These are phyloP conservation scores for Neodiprion lecontei DNA, from an alignment of 1,140 invertebrate species.

Conservation along the genomic window DNA sequence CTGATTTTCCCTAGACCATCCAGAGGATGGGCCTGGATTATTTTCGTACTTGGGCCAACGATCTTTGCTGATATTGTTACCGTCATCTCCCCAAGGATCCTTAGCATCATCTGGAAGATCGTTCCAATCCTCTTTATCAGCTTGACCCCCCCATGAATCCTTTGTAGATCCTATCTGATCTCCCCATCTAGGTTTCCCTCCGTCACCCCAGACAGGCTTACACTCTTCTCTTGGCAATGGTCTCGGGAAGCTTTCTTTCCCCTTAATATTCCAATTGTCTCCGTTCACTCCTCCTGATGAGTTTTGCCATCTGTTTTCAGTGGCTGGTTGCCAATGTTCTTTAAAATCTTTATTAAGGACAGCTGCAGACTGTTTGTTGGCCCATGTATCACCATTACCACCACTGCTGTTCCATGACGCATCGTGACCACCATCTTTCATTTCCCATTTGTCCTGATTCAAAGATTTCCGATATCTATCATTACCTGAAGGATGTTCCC, in stretches of 20 bases:
- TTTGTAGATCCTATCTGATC: conserved; percentile 18
- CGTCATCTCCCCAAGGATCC: conserved; percentile 59
- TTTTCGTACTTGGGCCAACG: conserved; percentile 7
- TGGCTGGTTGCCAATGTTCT: conserved; percentile 29
- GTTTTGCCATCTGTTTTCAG: conserved; percentile 26
- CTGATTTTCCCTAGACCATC: conserved; percentile 24
- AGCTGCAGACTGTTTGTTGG: conserved; percentile 24
- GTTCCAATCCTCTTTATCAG: conserved; percentile 47
- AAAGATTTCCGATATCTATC: conserved; percentile 28
- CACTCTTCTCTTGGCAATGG: conserved; percentile 9
- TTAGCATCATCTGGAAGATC: conserved; percentile 58
- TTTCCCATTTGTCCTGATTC: conserved; percentile 17
- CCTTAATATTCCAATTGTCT: conserved; percentile 44
- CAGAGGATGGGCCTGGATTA: not conserved
- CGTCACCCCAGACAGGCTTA: not conserved
- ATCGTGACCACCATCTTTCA: conserved; percentile 19
- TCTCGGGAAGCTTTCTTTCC: conserved; percentile 36
- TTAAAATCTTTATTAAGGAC: conserved; percentile 21
- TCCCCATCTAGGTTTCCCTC: conserved; percentile 35
- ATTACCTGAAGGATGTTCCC: conserved; percentile 27
- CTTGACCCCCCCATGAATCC: conserved; percentile 24
- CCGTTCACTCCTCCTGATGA: conserved; percentile 20
- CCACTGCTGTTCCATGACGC: conserved; percentile 16
- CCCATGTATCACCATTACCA: conserved; percentile 31
- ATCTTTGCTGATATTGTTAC: conserved; percentile 13